A percentile compares a stretch with the other conserved stretches of the same genome.
Evolutionary conservation across 2,888 invertebrate genomes (phyloP).

Genomic region (Cosmia trapezina): DNA sequence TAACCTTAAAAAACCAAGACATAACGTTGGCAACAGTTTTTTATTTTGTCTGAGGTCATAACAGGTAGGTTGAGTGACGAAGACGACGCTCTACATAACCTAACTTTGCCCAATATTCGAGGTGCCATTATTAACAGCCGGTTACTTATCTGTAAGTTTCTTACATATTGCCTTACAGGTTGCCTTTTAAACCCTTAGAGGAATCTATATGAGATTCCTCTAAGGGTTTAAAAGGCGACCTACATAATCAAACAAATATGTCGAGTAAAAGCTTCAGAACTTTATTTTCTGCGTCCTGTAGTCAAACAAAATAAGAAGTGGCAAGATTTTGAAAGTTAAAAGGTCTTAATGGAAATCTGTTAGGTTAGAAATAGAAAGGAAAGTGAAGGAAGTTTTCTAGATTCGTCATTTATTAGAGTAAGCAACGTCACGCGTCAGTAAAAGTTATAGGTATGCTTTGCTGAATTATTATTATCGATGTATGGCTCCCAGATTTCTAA

Average conservation of each 20-base stretch:
- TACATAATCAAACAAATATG: background rate
- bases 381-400: background rate
- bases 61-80: background rate
- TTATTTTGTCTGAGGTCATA: no score
- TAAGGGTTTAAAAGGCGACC: no score
- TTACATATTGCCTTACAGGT: no score
- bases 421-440: background rate
- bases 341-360: conserved; percentile 20
- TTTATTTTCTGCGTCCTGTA: background rate
- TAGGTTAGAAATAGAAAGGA: background rate
- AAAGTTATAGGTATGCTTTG: background rate
- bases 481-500: background rate
- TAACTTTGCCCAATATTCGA: background rate
- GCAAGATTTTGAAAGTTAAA: conserved; percentile 24
- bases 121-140: background rate
- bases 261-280: conserved; percentile 6
- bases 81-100: background rate
- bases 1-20: no score
- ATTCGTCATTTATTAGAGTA: background rate
- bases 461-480: background rate
- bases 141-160: background rate
- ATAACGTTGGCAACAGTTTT: no score
- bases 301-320: conserved; percentile 25
- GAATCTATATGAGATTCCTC: no score
- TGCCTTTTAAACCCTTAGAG: no score